Conservation (phyloP, 2,797 vertebrate genomes). For the Enteromius thamalakanensis region DNA sequence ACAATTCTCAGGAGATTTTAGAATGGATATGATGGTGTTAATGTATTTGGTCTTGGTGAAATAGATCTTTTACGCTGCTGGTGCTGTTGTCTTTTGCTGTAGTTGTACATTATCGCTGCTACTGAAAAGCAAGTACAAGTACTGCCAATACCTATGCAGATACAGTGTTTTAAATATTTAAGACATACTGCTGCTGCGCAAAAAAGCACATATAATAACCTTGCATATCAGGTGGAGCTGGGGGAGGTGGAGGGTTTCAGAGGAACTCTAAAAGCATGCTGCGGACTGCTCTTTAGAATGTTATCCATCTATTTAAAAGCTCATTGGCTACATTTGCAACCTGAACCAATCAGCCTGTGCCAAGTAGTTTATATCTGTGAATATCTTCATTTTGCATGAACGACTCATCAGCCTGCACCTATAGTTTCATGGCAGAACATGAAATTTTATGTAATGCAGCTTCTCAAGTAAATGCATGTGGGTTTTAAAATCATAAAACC, state of each 20-base stretch:
- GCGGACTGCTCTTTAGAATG: background rate
- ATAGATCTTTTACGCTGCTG: background rate
- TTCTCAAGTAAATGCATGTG: background rate
- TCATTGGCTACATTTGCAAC: background rate
- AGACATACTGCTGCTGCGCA: background rate
- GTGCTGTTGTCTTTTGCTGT: no score
- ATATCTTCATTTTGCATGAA: background rate
- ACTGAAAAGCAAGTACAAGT: no score
- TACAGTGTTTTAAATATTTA: background rate
- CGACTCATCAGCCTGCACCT: no score
- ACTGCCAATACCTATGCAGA: no score
- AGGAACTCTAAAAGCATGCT: background rate
- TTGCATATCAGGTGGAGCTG: background rate
- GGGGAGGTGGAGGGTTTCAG: background rate
- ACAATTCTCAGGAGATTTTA: background rate
- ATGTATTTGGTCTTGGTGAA: no score
- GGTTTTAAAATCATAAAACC: background rate
- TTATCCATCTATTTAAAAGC: background rate
- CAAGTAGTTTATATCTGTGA: background rate
- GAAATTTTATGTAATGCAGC: background rate
- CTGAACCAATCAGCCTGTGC: background rate
- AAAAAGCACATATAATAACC: background rate
- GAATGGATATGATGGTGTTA: background rate
- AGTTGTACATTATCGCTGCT: no score
- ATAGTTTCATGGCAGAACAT: no score